Evolutionary conservation across 2,113 vertebrate species (phyloP).

Genomic region (Elachura formosa): DNA sequence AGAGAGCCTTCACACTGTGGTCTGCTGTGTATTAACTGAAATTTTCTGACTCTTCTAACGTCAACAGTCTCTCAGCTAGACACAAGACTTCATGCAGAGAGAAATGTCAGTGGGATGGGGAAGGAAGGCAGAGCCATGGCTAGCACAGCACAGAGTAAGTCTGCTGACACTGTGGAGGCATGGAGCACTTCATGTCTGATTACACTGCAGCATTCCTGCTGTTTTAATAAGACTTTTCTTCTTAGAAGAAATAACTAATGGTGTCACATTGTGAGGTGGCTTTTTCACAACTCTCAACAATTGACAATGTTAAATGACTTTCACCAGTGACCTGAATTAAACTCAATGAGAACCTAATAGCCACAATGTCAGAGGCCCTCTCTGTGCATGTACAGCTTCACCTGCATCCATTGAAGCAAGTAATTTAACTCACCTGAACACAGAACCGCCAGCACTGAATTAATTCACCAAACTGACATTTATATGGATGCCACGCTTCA

Average conservation of each 20-base stretch:
- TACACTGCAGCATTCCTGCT: constrained; percentile 18
- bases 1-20: not conserved
- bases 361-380: not conserved
- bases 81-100: not conserved
- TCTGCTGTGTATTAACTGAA: not conserved
- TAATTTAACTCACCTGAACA: not conserved
- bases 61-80: not conserved
- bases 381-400: not conserved
- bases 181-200: not conserved
- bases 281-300: not conserved
- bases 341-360: not conserved
- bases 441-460: not conserved
- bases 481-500: not conserved
- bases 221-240: constrained; percentile 40
- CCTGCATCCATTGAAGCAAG: not conserved
- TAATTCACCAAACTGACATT: not conserved
- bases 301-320: constrained; percentile 3
- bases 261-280: not conserved
- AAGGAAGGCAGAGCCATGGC: not conserved
- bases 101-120: not conserved
- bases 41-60: not conserved
- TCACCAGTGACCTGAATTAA: constrained; percentile 1
- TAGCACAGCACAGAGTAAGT: not conserved
- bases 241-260: constrained; percentile 12
- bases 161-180: not conserved